Percentiles rank a stretch among this genome's conserved stretches.
Conservation (phyloP, 2,888 invertebrate species). For the Catocala sponsa region DNA sequence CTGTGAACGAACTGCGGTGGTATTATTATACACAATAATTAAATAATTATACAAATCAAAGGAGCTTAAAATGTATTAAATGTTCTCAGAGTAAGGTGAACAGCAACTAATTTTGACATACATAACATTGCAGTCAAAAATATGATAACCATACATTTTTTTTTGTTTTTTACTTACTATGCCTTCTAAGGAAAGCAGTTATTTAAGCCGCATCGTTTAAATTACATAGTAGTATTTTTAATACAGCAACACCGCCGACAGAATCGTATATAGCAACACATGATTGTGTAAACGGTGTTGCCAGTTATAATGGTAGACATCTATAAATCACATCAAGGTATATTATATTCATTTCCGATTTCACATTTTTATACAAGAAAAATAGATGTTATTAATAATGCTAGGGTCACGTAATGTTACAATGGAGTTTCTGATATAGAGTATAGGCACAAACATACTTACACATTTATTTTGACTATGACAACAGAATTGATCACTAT, state of each 20-base stretch:
- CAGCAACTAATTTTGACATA: slow-evolving; percentile 7
- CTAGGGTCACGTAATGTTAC: slow-evolving; percentile 28
- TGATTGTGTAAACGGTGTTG: slow-evolving; percentile 26
- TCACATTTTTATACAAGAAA: slow-evolving; percentile 32
- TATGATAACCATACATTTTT: slow-evolving; percentile 12
- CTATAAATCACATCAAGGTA: slow-evolving; percentile 30
- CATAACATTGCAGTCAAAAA: slow-evolving; percentile 12
- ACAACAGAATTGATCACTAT: slow-evolving; percentile 21
- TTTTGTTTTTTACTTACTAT: slow-evolving; percentile 35
- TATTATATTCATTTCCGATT: slow-evolving; percentile 25
- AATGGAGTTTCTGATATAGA: slow-evolving; percentile 9
- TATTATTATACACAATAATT: background rate
- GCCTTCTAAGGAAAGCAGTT: slow-evolving; percentile 58
- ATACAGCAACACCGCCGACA: slow-evolving; percentile 30
- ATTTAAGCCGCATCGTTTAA: slow-evolving; percentile 40
- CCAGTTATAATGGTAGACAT: slow-evolving; percentile 27
- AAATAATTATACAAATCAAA: background rate
- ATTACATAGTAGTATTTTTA: slow-evolving; percentile 31
- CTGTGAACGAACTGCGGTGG: background rate
- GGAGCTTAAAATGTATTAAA: background rate
- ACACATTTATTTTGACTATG: slow-evolving; percentile 25
- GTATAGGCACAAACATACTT: slow-evolving; percentile 20
- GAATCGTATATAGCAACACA: slow-evolving; percentile 19
- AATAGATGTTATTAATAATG: slow-evolving; percentile 26
- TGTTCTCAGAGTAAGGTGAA: background rate